Base-by-base conservation (phyloP, 2,888 invertebrate genomes). In the Portevinia maculata region DNA sequence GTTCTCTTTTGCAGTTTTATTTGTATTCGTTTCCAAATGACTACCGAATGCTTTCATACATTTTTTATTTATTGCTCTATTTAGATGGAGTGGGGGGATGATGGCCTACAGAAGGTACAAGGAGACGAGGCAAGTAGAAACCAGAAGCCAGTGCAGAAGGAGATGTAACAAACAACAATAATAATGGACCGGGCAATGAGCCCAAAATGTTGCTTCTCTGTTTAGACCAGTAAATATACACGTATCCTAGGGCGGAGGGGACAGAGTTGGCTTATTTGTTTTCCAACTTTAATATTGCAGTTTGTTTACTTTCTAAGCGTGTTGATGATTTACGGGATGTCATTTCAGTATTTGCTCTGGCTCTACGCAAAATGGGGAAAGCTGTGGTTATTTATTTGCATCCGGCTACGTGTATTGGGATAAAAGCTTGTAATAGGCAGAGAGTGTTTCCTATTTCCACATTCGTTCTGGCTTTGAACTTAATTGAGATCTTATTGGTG, bases 41-140 rank as follows among this genome's bases (percentile, higher is more conserved):
- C 83, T 83, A 83, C 83, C 78, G 83, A 83, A 83, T 83, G 78
- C 78, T 83, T 78, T 83, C 83, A 83, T 78, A 83, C 67, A 73
- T 83, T 73, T 83, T 78, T 83, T 83, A 83, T 83, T 83, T 83
- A 83, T 83, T 76, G 78, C 76, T 67, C 73, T 78, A 78, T 65
- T 78, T 65, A 65, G 83, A 52, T 37, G 57, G 64, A 28, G n/a
- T 30, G 21, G 41, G 6, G 6, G 11, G 46, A 6, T 30, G 2
- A 37, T 6, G 8, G 44, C n/a, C 8, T 24, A 19, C 32, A 24
- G 24, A 24, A 24, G 24, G 24, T 4, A 5, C 44, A 8, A 21
- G 53, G 55, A 17, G 37, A 70, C 19, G 30, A 24, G 17, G 13
- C 15, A 28, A 30, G 9, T 8, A 8, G 8, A 17, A 30, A 21